phyloP scores from a whole-genome alignment of 2,797 vertebrate species.

The Leptodactylus fallax region DNA sequence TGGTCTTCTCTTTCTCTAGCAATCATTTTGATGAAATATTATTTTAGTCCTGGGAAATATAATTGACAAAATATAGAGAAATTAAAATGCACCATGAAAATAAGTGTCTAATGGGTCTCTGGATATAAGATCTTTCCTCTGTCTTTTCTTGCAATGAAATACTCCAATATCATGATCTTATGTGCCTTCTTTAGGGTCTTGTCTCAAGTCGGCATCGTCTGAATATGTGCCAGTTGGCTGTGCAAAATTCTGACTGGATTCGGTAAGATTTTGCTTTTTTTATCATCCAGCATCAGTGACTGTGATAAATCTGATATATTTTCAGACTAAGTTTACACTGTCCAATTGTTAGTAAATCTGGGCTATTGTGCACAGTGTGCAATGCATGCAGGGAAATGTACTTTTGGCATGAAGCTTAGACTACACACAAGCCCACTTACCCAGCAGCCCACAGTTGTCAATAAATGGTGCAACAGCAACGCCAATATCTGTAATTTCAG shows the following conservation, averaged over 20 bases:
- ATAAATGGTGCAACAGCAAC: too few species aligned
- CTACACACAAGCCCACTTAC: too few species aligned
- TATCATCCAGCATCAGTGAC: too few species aligned
- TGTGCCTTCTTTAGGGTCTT: slow-evolving; percentile 81
- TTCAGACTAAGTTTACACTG: too few species aligned
- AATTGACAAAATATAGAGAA: neutral
- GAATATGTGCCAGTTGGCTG: slow-evolving; percentile 96
- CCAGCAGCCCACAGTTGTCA: too few species aligned
- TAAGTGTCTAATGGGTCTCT: neutral
- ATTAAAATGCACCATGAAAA: neutral
- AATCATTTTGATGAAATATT: neutral
- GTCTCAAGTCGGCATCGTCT: slow-evolving; percentile 94
- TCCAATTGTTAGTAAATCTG: too few species aligned
- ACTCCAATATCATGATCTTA: neutral
- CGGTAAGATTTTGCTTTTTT: slow-evolving; percentile 78
- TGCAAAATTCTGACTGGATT: slow-evolving; percentile 98
- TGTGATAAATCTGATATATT: too few species aligned
- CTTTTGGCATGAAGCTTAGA: too few species aligned
- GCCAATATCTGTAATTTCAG: too few species aligned
- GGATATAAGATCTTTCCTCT: neutral
- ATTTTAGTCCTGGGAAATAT: neutral
- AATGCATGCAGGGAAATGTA: too few species aligned
- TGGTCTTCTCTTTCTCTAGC: neutral
- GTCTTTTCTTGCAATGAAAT: neutral
- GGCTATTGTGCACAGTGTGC: too few species aligned